These are phyloP conservation scores for Macropus fuliginosus DNA, from an alignment of 2,797 vertebrate genomes.

Conservation along the genomic window DNA sequence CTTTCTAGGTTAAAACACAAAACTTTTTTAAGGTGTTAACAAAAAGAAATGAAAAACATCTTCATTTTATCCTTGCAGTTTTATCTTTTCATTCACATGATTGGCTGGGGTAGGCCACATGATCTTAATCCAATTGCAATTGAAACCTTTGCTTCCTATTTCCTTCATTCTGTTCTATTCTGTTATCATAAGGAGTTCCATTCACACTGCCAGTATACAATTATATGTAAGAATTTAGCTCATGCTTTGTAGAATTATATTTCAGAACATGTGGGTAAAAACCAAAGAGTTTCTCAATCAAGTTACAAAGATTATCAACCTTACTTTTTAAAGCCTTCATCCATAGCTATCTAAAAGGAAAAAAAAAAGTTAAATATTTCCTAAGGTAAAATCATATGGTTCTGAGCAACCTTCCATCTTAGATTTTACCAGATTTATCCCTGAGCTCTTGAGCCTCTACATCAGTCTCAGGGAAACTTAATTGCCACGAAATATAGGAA, in stretches of 20 bases:
- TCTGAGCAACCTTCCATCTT: not conserved
- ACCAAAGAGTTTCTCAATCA: not conserved
- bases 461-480: not conserved
- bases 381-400: not conserved
- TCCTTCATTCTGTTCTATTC: not conserved
- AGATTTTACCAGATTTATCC: not conserved
- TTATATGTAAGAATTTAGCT: not conserved
- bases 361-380: not conserved
- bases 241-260: not conserved
- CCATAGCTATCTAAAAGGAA: not conserved
- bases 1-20: not conserved
- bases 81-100: not conserved
- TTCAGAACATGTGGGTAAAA: slow-evolving; percentile 18
- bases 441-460: not conserved
- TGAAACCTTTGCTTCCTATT: not conserved
- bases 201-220: not conserved
- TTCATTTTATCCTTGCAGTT: not conserved
- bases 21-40: not conserved
- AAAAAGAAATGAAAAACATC: not conserved
- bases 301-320: not conserved
- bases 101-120: not conserved
- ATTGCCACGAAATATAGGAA: not conserved
- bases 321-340: not conserved
- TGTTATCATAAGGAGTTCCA: not conserved
- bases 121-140: not conserved